Conservation (phyloP, 1,140 invertebrate species). For the Trichogramma pretiosum region DNA sequence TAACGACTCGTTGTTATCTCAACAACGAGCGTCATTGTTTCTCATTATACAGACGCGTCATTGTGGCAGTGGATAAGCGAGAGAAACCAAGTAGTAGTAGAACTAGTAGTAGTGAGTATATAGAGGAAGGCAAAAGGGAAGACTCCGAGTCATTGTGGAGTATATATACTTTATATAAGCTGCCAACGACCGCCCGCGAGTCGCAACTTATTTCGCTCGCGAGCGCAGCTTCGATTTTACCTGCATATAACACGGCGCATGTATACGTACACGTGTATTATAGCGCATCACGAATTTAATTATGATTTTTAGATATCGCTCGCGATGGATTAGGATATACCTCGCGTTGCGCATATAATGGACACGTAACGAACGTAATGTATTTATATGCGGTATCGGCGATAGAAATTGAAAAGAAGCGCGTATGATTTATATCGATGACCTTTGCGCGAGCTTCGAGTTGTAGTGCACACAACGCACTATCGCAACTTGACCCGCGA, state of each 20-base stretch:
- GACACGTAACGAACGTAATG: too few relatives aligned
- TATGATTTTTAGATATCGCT: slow-evolving; percentile 19
- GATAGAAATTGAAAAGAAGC: neutral
- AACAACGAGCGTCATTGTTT: slow-evolving; percentile 16
- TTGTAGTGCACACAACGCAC: neutral
- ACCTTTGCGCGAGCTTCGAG: neutral
- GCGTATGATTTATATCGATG: neutral
- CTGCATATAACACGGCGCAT: too few relatives aligned
- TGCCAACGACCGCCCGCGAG: slow-evolving; percentile 19
- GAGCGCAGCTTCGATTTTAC: neutral
- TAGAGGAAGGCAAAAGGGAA: too few relatives aligned
- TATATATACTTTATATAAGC: too few relatives aligned
- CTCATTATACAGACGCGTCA: neutral
- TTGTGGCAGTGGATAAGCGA: too few relatives aligned
- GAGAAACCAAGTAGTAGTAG: too few relatives aligned
- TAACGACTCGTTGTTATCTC: too few relatives aligned
- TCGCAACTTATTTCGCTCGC: neutral
- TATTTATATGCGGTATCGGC: too few relatives aligned
- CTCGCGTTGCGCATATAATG: neutral
- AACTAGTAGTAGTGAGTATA: too few relatives aligned
- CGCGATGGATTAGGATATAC: slow-evolving; percentile 4
- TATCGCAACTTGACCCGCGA: neutral
- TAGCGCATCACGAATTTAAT: slow-evolving; percentile 18
- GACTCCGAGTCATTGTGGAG: slow-evolving; percentile 15
- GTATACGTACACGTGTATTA: neutral